Evolutionary conservation across 2,113 vertebrate genomes (phyloP), one percentile per base, ranked within the genome.

Genomic region (Pedionomus torquatus): DNA sequence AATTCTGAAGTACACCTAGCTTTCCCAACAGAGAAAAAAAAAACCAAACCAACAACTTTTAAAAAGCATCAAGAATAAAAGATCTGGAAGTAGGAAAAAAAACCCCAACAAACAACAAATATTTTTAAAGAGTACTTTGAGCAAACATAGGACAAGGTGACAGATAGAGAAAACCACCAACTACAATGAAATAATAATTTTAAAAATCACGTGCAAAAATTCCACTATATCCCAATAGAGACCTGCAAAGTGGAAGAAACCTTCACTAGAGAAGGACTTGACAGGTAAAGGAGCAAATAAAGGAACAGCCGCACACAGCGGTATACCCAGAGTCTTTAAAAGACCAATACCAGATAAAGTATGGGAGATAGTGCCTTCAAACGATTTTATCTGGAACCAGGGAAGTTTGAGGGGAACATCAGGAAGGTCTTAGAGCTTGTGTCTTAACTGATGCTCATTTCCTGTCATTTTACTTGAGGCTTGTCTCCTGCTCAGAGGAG

Each of bases 281-380:
- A 71, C 5, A 83, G 7, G 14, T 54, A 57, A 81, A 82, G 31
- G 18, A 74, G 9, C 26, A 79, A n/a, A 79, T 60, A 55, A 88
- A 69, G 48, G 26, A 41, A 77, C 21, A 76, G 25, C 15, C 1
- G 0, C 26, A 79, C 6, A 63, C 23, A 55, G 60, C 0, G 1
- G 71, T 26, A 71, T 24, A 76, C 48, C 48, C 3, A 0, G 28
- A 71, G 16, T 33, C 39, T 66, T 83, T 25, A 21, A 72, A 86
- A 91, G 68, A 51, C 1, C 25, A 39, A 11, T 60, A 35, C 33
- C 61, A 79, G 43, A 79, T 44, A 72, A 91, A 52, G 17, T 37
- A 19, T 43, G 51, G n/a, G 37, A 71, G 41, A 81, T 41, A 69
- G 64, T 1, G 2, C 70, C 7, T 43, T 26, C 33, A 4, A 63